Base-by-base conservation (phyloP, 2,113 vertebrate species). In the Hyperopisus bebe region DNA sequence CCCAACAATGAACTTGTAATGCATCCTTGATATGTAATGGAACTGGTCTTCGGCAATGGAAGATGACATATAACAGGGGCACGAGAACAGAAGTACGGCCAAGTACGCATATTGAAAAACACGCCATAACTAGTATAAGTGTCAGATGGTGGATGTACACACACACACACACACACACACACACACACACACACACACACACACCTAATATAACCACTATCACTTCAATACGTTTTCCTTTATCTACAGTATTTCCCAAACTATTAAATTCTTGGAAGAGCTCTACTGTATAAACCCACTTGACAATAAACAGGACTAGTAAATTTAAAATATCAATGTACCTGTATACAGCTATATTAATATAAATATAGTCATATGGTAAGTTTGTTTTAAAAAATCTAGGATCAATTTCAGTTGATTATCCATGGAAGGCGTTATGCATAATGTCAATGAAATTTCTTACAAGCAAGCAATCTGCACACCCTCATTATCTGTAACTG, bases 241-340 rank as follows among this genome's bases (percentile, higher is more conserved):
- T 46, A 44, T 74, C 42, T 27, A n/a, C n/a, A n/a, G n/a, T n/a
- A 47, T 48, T 74, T 31, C 66, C 39, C 27, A 88, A 88, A 48
- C 87, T 44, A 46, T 46, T 88, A 88, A 88, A 88, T 48, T 27
- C 21, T 35, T 35, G 24, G 42, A 10, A 77, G 10, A 62, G 62
- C 44, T n/a, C n/a, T n/a, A n/a, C n/a, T n/a, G n/a, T 46, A 48
- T 44, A 70, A 44, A 77, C 44, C 47, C 82, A 84, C 44, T 84
- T 48, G 44, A 84, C 82, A 84, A 84, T 84, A 47, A 44, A 84
- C 42, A 84, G 39, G 47, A 42, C 0, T 35, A 55, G 55, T 90
- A 86, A 92, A 89, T n/a, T 89, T 50, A 86, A 88, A 88, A 91
- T 84, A 84, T 84, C 42, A 84, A 27, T 47, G 21, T 47, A 11